Conservation (phyloP, 2,888 invertebrate species). For the Protodeltote pygarga region DNA sequence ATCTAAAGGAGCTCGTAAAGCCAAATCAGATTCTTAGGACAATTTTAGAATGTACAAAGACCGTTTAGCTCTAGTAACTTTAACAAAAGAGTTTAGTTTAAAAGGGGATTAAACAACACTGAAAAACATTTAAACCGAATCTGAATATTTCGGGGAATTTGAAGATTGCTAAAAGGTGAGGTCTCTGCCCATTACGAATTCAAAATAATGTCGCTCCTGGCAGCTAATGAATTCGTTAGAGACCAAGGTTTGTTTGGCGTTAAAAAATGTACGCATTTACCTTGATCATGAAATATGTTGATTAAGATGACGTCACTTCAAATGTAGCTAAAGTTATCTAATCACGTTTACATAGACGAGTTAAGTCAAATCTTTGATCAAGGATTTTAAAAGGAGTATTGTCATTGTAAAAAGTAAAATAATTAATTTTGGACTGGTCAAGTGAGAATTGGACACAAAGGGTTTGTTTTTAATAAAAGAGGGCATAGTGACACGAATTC, state of each 20-base stretch:
- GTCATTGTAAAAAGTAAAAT: no score
- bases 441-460: no score
- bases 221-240: constrained; percentile 17
- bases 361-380: no score
- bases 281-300: background rate
- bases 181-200: constrained; percentile 28
- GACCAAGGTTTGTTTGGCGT: constrained; percentile 15
- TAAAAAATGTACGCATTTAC: constrained; percentile 22
- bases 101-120: constrained; percentile 30
- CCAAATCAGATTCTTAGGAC: constrained; percentile 9
- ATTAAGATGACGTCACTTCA: background rate
- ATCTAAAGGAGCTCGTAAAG: constrained; percentile 7
- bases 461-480: no score
- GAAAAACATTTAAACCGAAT: constrained; percentile 37
- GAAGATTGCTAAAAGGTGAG: constrained; percentile 29
- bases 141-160: constrained; percentile 42
- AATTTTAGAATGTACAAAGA: constrained; percentile 19
- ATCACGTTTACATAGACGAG: no score
- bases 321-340: no score
- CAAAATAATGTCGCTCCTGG: constrained; percentile 31
- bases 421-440: no score
- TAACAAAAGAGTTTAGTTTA: constrained; percentile 15
- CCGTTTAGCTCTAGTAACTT: constrained; percentile 16
- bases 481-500: no score
- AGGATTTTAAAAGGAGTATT: no score